phyloP scores from a whole-genome alignment of 2,888 invertebrate species.

The Eulithis prunata region DNA sequence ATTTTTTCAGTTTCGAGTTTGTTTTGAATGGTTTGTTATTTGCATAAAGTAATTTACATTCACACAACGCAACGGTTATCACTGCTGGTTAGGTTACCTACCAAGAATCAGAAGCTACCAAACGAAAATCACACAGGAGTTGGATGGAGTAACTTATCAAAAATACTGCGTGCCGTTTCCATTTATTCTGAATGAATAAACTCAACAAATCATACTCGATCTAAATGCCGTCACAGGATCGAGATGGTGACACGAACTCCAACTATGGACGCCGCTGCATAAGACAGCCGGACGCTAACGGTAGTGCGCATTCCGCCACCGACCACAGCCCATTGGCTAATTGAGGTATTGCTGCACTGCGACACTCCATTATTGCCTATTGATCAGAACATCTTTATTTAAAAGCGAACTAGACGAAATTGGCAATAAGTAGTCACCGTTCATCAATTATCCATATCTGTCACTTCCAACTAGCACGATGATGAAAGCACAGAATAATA shows the following conservation, averaged over 20 bases:
- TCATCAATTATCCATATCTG: background rate
- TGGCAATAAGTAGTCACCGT: background rate
- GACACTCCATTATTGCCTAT: conserved; percentile 42
- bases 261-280: conserved; percentile 52
- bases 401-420: conserved; percentile 21
- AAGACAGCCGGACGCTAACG: conserved; percentile 75
- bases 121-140: background rate
- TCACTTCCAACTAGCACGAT: background rate
- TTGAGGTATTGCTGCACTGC: conserved; percentile 53
- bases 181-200: conserved; percentile 27
- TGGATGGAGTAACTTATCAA: background rate
- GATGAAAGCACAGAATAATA: too few species aligned
- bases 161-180: background rate
- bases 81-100: background rate
- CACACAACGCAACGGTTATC: background rate
- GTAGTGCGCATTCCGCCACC: conserved; percentile 73
- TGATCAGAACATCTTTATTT: conserved; percentile 31
- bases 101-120: background rate
- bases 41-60: conserved; percentile 20
- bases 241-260: conserved; percentile 53
- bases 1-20: conserved; percentile 6
- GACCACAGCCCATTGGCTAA: conserved; percentile 63
- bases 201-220: conserved; percentile 41
- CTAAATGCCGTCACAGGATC: conserved; percentile 43
- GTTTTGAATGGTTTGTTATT: conserved; percentile 20